These are phyloP conservation scores for Temnothorax nylanderi DNA, from an alignment of 1,140 invertebrate species.

Conservation along the genomic window DNA sequence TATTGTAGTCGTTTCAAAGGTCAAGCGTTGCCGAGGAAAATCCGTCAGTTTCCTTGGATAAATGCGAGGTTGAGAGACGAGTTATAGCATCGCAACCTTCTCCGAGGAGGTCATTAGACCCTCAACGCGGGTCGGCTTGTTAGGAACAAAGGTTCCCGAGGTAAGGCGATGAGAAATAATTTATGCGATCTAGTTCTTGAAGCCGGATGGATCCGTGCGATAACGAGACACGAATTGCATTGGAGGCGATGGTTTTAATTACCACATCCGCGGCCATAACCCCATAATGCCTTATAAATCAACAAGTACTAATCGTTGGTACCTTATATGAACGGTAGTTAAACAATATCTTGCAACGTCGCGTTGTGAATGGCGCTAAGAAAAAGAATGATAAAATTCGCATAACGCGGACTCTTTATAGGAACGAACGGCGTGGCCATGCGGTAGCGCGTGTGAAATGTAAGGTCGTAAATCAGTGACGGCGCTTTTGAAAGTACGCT, in stretches of 20 bases:
- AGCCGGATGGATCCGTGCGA: not conserved
- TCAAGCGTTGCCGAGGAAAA: constrained; percentile 26
- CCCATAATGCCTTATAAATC: constrained; percentile 59
- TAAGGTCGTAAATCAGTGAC: constrained; percentile 26
- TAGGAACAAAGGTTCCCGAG: constrained; percentile 9
- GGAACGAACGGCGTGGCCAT: not conserved
- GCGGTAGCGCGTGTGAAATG: not conserved
- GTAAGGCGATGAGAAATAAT: constrained; percentile 19
- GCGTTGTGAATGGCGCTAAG: not conserved
- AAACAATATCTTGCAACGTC: constrained; percentile 46
- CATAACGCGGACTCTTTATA: not conserved
- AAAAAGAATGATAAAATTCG: constrained; percentile 9
- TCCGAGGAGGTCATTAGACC: constrained; percentile 12
- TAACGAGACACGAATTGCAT: constrained; percentile 53
- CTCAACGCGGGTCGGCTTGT: not conserved
- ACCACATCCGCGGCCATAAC: not conserved
- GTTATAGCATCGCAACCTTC: constrained; percentile 4
- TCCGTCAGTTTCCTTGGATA: constrained; percentile 21
- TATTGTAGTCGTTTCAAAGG: constrained; percentile 38
- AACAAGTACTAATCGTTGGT: constrained; percentile 47
- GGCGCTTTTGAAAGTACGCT: constrained; percentile 6
- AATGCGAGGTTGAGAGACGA: constrained; percentile 4
- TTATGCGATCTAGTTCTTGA: constrained; percentile 37
- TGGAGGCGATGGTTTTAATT: constrained; percentile 58
- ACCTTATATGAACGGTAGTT: not conserved